phyloP scores from a whole-genome alignment of 2,888 invertebrate genomes.

The Heteromyza rotundicornis region DNA sequence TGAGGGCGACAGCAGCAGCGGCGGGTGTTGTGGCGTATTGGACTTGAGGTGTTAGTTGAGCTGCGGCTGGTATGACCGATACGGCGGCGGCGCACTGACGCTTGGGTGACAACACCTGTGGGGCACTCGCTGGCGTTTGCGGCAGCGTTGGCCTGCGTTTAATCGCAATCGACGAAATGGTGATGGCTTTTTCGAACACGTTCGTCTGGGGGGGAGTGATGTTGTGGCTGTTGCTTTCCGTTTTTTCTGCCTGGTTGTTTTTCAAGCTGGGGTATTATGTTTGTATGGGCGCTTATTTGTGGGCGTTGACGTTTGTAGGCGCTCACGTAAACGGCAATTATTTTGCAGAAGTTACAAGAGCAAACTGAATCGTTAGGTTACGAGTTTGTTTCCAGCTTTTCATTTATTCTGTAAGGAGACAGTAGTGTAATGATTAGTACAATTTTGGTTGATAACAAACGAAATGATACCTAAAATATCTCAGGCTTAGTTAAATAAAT shows the following conservation, averaged over 20 bases:
- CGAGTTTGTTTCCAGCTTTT: too few relatives aligned
- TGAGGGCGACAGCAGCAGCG: slow-evolving; percentile 48
- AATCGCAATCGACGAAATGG: slow-evolving; percentile 65
- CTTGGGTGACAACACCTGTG: slow-evolving; percentile 64
- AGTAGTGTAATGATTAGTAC: too few relatives aligned
- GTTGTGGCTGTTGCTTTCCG: slow-evolving; percentile 14
- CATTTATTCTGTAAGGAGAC: too few relatives aligned
- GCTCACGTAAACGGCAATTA: not conserved
- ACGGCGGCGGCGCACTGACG: slow-evolving; percentile 63
- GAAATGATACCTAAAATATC: too few relatives aligned
- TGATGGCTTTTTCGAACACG: slow-evolving; percentile 63
- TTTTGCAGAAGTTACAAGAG: too few relatives aligned
- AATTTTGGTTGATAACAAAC: too few relatives aligned
- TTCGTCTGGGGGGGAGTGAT: slow-evolving; percentile 52
- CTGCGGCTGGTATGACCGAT: slow-evolving; percentile 56
- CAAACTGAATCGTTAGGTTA: too few relatives aligned
- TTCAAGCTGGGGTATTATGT: not conserved
- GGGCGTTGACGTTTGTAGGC: not conserved
- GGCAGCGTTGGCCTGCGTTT: slow-evolving; percentile 65
- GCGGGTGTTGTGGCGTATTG: slow-evolving; percentile 60
- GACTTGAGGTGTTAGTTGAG: slow-evolving; percentile 41
- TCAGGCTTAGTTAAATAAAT: too few relatives aligned
- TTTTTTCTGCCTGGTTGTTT: not conserved
- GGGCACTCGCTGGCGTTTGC: slow-evolving; percentile 65
- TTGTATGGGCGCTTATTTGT: not conserved